Evolutionary conservation across 2,797 vertebrate species (phyloP).

Genomic region (Notolepis coatsorum): DNA sequence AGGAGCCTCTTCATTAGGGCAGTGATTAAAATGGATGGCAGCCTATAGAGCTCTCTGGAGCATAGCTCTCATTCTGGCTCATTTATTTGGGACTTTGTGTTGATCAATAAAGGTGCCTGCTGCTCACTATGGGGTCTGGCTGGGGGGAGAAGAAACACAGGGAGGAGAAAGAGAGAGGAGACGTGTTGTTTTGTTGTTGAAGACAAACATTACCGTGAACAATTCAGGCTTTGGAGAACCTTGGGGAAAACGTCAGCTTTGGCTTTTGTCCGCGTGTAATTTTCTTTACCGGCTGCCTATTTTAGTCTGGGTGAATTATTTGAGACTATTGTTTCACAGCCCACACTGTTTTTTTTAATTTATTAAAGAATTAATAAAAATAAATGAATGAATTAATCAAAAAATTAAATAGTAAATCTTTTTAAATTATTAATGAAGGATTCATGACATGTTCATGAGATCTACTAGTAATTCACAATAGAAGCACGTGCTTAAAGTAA

Average conservation of each 20-base stretch:
- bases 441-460: not conserved
- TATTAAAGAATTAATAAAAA: not conserved
- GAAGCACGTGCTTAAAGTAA: not conserved
- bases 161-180: conserved; percentile 62
- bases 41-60: conserved; percentile 83
- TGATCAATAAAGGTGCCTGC: conserved; percentile 88
- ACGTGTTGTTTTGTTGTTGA: conserved; percentile 76
- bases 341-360: conserved; percentile 17
- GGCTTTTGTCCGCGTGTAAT: conserved; percentile 64
- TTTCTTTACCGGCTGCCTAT: conserved; percentile 69
- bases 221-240: conserved; percentile 70
- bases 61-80: conserved; percentile 86
- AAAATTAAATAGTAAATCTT: conserved; percentile 22
- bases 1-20: conserved; percentile 88
- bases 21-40: conserved; percentile 89
- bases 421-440: conserved; percentile 16
- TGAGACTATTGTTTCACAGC: conserved; percentile 54
- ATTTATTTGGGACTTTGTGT: conserved; percentile 88
- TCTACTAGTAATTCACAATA: not conserved
- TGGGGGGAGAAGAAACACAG: conserved; percentile 54
- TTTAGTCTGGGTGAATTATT: conserved; percentile 61
- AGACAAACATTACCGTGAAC: conserved; percentile 75
- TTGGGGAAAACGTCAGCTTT: conserved; percentile 65
- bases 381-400: no score
- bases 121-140: conserved; percentile 83